phyloP scores from a whole-genome alignment of 2,113 vertebrate genomes.

The Atractosteus spatula region DNA sequence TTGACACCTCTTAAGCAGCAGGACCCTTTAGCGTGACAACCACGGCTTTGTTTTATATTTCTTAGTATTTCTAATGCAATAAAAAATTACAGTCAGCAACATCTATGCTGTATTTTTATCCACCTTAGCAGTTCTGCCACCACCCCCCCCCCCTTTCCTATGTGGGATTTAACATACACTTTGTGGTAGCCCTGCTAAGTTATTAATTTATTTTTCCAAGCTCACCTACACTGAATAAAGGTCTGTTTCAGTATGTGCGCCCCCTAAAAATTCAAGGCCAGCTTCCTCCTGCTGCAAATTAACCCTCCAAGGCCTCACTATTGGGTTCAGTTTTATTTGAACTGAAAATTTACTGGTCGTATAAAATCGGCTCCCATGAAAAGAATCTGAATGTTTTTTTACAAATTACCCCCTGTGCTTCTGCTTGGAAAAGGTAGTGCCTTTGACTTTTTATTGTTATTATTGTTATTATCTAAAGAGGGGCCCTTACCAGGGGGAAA shows the following conservation, averaged over 20 bases:
- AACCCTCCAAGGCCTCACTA: slow-evolving; percentile 70
- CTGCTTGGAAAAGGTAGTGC: not conserved
- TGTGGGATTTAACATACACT: slow-evolving; percentile 74
- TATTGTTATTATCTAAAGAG: too few species aligned
- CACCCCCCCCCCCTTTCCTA: slow-evolving; percentile 58
- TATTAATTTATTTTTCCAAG: slow-evolving; percentile 70
- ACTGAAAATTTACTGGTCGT: slow-evolving; percentile 59
- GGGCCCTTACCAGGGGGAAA: too few species aligned
- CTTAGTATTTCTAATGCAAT: slow-evolving; percentile 63
- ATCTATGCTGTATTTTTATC: slow-evolving; percentile 66
- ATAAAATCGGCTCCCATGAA: slow-evolving; percentile 62
- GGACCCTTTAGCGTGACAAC: slow-evolving; percentile 71
- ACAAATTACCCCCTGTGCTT: not conserved
- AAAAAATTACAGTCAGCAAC: slow-evolving; percentile 81
- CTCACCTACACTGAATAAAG: slow-evolving; percentile 71
- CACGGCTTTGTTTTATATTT: slow-evolving; percentile 71
- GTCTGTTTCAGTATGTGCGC: slow-evolving; percentile 63
- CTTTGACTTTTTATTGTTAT: not conserved
- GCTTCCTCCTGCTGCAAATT: slow-evolving; percentile 69
- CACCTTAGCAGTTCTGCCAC: slow-evolving; percentile 64
- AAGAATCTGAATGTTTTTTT: not conserved
- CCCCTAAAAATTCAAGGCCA: slow-evolving; percentile 77
- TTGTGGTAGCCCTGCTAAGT: slow-evolving; percentile 74
- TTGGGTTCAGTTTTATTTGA: slow-evolving; percentile 73
- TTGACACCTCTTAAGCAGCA: slow-evolving; percentile 76